Conservation (phyloP, 2,797 vertebrate species). For the Heliangelus exortis region DNA sequence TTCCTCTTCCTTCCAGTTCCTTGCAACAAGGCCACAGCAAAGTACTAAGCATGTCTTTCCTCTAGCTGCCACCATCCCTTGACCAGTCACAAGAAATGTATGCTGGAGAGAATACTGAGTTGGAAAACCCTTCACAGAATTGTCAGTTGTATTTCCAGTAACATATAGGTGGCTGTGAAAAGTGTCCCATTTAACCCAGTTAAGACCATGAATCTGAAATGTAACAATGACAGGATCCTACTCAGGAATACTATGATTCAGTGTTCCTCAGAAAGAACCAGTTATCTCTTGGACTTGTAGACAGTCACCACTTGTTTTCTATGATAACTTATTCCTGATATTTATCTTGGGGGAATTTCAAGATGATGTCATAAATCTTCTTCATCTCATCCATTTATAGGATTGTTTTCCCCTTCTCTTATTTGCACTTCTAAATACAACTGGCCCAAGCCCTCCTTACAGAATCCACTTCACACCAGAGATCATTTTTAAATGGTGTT, state of each 20-base stretch:
- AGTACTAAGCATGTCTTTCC: background rate
- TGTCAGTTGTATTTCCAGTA: background rate
- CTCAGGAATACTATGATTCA: background rate
- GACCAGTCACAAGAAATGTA: background rate
- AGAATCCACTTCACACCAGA: conserved; percentile 39
- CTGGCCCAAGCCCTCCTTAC: background rate
- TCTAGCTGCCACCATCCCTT: background rate
- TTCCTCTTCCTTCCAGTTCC: background rate
- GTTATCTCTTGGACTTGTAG: background rate
- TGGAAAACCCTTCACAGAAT: background rate
- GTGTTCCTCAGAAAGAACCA: background rate
- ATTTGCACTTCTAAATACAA: background rate
- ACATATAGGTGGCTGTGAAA: background rate
- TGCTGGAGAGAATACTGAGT: background rate
- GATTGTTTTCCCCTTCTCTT: conserved; percentile 16
- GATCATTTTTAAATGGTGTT: background rate
- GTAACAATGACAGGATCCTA: background rate
- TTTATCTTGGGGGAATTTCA: conserved; percentile 55
- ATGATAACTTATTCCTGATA: conserved; percentile 6
- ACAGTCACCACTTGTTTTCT: background rate
- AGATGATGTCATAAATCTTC: conserved; percentile 41
- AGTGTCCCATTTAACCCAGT: background rate
- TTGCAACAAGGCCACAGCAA: background rate
- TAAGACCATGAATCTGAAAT: background rate
- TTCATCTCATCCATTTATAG: conserved; percentile 51